phyloP scores from a whole-genome alignment of 1,140 invertebrate genomes.

The Meloidogyne hapla region DNA sequence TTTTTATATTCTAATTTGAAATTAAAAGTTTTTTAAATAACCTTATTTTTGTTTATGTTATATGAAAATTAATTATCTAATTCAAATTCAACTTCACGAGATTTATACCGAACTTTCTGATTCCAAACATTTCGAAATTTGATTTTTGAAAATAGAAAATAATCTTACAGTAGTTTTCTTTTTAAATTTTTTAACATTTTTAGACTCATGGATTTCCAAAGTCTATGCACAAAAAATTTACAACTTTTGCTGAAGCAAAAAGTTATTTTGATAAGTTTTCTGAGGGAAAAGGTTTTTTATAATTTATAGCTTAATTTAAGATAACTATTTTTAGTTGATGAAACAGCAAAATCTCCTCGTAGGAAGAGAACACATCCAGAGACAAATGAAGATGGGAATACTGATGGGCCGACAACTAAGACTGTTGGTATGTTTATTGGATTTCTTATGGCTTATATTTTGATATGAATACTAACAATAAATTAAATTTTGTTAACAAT shows the following conservation, averaged over 20 bases:
- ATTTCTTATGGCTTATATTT: too few relatives aligned
- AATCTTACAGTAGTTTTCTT: too few relatives aligned
- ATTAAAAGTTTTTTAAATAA: not conserved
- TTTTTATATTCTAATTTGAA: not conserved
- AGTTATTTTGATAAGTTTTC: slow-evolving; percentile 42
- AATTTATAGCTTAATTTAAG: not conserved
- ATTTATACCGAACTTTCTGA: too few relatives aligned
- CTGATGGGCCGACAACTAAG: not conserved
- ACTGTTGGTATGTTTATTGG: slow-evolving; percentile 6
- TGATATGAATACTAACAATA: too few relatives aligned
- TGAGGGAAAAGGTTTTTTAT: slow-evolving; percentile 34
- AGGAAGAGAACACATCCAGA: slow-evolving; percentile 3
- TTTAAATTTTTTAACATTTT: slow-evolving; percentile 17
- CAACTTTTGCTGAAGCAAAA: slow-evolving; percentile 69
- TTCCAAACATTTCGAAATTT: too few relatives aligned
- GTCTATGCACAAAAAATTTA: slow-evolving; percentile 78
- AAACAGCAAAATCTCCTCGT: slow-evolving; percentile 10
- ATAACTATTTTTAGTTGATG: slow-evolving; percentile 17
- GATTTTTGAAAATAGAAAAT: too few relatives aligned
- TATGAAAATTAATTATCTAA: too few relatives aligned
- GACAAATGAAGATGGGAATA: not conserved
- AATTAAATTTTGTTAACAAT: too few relatives aligned
- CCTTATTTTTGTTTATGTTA: too few relatives aligned
- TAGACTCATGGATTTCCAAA: slow-evolving; percentile 74
- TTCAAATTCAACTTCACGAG: too few relatives aligned